Conservation (phyloP, 2,888 invertebrate species). For the Antheraea yamamai region DNA sequence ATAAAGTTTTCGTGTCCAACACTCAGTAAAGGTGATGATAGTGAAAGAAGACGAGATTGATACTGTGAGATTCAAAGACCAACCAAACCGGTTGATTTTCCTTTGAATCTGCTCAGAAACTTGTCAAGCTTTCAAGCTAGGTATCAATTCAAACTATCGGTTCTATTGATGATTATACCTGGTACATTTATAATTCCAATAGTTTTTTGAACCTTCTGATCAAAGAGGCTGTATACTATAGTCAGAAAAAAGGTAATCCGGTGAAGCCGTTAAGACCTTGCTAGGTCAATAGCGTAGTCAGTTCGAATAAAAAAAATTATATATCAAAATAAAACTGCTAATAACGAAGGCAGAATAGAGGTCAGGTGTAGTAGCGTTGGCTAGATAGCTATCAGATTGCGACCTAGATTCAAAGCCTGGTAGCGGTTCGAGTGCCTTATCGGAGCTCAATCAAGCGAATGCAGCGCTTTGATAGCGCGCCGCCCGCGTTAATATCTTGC, state of each 20-base stretch:
- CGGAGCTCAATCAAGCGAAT: constrained; percentile 22
- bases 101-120: too few species aligned
- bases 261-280: too few species aligned
- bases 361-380: constrained; percentile 17
- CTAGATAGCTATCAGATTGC: constrained; percentile 21
- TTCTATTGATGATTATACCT: neutral
- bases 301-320: too few species aligned
- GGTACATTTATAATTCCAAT: neutral
- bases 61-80: too few species aligned
- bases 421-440: constrained; percentile 24
- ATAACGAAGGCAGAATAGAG: neutral
- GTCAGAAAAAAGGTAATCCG: too few species aligned
- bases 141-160: neutral
- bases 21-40: too few species aligned
- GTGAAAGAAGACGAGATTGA: too few species aligned
- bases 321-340: neutral
- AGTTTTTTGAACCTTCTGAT: neutral
- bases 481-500: neutral
- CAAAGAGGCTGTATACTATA: neutral
- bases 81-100: too few species aligned
- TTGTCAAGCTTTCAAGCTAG: too few species aligned
- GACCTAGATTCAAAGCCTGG: constrained; percentile 31
- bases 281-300: too few species aligned
- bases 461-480: constrained; percentile 10
- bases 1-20: too few species aligned